A percentile compares a stretch with the other conserved stretches of the same genome.
Evolutionary conservation across 2,888 invertebrate genomes (phyloP).

Genomic region (Stenotaenia linearis): DNA sequence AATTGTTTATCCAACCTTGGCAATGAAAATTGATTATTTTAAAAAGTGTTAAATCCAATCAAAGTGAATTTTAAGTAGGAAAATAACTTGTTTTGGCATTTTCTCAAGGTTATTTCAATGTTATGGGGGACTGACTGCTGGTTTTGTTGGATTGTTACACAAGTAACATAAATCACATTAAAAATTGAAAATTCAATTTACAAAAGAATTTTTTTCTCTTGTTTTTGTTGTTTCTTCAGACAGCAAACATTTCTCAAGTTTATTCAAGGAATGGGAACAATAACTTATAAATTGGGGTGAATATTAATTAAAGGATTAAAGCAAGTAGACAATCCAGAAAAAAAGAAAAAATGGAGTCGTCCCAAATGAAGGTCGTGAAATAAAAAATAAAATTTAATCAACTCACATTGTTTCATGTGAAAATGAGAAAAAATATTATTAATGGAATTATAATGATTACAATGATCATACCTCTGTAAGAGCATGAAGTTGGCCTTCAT

Average conservation of each 20-base stretch:
- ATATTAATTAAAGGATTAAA: constrained; percentile 22
- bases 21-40: background rate
- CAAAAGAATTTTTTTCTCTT: background rate
- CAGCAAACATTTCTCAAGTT: background rate
- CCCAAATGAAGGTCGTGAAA: background rate
- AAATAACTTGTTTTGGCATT: background rate
- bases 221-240: no score
- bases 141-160: background rate
- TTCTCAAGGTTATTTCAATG: constrained; percentile 29
- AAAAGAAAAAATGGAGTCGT: background rate
- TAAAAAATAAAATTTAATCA: background rate
- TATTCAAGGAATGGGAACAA: constrained; percentile 8
- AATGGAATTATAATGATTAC: background rate
- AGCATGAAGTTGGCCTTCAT: constrained; percentile 91
- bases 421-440: background rate
- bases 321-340: background rate
- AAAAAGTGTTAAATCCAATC: no score
- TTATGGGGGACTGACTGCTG: background rate
- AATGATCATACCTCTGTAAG: constrained; percentile 66
- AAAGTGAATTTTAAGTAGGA: background rate
- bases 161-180: background rate
- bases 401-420: background rate
- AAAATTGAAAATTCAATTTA: background rate
- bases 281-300: constrained; percentile 5
- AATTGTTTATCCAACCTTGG: background rate